These are phyloP conservation scores for Hydractinia echinata DNA, from an alignment of 30 jellyfish, hydroid and myxozoan genomes.

Conservation along the genomic window DNA sequence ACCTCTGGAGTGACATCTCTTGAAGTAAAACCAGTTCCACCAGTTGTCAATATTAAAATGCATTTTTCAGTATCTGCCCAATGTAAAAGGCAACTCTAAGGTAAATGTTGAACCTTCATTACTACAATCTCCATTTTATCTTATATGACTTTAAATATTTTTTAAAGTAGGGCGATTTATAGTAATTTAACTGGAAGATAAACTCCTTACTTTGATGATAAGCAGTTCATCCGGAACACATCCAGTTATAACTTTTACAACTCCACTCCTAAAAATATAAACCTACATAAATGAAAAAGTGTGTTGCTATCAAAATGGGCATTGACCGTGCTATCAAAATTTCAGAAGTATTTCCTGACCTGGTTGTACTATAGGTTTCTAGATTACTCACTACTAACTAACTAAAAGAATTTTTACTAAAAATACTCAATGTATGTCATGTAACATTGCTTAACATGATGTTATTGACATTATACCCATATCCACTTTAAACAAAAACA, in stretches of 20 bases:
- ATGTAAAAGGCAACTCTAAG: constrained; percentile 44
- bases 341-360: no score
- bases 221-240: constrained; percentile 73
- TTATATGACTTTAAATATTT: not conserved
- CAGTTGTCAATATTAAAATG: constrained; percentile 81
- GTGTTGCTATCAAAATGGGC: no score
- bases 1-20: constrained; percentile 99
- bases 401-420: no score
- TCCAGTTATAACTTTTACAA: constrained; percentile 41
- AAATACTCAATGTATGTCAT: no score
- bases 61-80: constrained; percentile 80
- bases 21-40: constrained; percentile 98
- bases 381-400: no score
- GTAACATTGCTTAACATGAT: no score
- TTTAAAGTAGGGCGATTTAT: not conserved
- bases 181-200: no score
- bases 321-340: no score
- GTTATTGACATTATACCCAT: no score
- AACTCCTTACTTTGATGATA: constrained; percentile 35
- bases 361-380: no score
- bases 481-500: no score
- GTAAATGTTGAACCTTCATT: not conserved
- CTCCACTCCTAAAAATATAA: constrained; percentile 21
- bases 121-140: not conserved
- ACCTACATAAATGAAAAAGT: not conserved